Percentiles rank a stretch among this genome's conserved stretches.
These are phyloP conservation scores for Cephalopterus ornatus DNA, from an alignment of 2,113 vertebrate genomes.

Conservation along the genomic window DNA sequence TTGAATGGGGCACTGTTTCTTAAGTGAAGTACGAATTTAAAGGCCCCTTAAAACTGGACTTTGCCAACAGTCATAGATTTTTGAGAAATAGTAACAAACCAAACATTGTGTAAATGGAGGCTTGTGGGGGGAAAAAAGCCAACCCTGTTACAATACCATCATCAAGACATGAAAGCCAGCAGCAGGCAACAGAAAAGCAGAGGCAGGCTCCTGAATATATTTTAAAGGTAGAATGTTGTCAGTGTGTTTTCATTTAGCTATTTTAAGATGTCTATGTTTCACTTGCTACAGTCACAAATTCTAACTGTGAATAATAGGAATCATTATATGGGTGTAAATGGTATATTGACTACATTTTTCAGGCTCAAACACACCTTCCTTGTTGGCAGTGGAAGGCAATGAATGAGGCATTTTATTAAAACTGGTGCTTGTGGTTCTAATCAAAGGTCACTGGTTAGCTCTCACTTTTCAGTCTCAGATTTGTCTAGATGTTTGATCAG, in stretches of 20 bases:
- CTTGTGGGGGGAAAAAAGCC: slow-evolving; percentile 21
- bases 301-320: slow-evolving; percentile 73
- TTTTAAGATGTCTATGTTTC: slow-evolving; percentile 72
- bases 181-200: slow-evolving; percentile 58
- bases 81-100: slow-evolving; percentile 53
- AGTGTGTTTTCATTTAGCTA: slow-evolving; percentile 71
- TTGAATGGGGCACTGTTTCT: slow-evolving; percentile 54
- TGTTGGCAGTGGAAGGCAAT: slow-evolving; percentile 72
- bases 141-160: slow-evolving; percentile 57
- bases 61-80: slow-evolving; percentile 28
- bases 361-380: slow-evolving; percentile 73
- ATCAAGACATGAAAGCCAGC: slow-evolving; percentile 63
- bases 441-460: slow-evolving; percentile 77
- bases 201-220: slow-evolving; percentile 64
- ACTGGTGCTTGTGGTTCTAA: slow-evolving; percentile 73
- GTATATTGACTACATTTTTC: slow-evolving; percentile 72
- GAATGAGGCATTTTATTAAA: slow-evolving; percentile 80
- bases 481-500: slow-evolving; percentile 81
- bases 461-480: slow-evolving; percentile 77
- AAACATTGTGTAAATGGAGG: slow-evolving; percentile 61
- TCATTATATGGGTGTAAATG: slow-evolving; percentile 75
- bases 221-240: slow-evolving; percentile 72
- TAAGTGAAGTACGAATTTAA: slow-evolving; percentile 37
- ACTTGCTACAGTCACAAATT: slow-evolving; percentile 71
- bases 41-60: slow-evolving; percentile 48